Conservation (phyloP, 2,888 invertebrate species). For the Autographa gamma region DNA sequence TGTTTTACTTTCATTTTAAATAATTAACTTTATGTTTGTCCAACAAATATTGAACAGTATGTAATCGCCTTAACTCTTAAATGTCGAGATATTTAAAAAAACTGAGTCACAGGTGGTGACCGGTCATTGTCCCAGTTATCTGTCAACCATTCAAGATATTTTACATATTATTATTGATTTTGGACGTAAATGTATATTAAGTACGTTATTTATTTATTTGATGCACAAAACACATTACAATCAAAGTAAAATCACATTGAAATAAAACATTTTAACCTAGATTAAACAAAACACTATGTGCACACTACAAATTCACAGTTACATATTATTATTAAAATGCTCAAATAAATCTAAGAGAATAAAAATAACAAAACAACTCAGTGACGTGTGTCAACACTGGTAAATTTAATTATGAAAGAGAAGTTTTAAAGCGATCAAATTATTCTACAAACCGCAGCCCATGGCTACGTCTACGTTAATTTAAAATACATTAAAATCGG, state of each 20-base stretch:
- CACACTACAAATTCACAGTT: no score
- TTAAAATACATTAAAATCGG: background rate
- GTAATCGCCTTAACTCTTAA: conserved; percentile 19
- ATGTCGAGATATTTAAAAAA: conserved; percentile 22
- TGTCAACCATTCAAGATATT: conserved; percentile 22
- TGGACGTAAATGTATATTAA: background rate
- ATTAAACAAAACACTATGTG: no score
- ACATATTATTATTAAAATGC: no score
- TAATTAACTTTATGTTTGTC: background rate
- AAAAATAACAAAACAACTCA: no score
- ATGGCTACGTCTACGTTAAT: no score
- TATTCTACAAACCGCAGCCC: background rate
- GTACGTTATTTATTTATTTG: no score
- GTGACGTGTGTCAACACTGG: no score
- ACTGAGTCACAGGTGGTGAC: conserved; percentile 36
- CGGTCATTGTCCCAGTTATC: conserved; percentile 48
- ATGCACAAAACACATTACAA: no score
- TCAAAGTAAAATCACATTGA: no score
- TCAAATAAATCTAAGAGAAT: no score
- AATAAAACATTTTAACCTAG: no score
- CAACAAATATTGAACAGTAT: conserved; percentile 14
- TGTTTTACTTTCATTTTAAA: background rate
- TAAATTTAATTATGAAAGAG: conserved; percentile 18
- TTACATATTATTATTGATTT: background rate
- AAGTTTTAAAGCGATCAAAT: background rate